These are phyloP conservation scores for Loripinus fragilis DNA, from an alignment of 2,888 invertebrate genomes.

Conservation along the genomic window DNA sequence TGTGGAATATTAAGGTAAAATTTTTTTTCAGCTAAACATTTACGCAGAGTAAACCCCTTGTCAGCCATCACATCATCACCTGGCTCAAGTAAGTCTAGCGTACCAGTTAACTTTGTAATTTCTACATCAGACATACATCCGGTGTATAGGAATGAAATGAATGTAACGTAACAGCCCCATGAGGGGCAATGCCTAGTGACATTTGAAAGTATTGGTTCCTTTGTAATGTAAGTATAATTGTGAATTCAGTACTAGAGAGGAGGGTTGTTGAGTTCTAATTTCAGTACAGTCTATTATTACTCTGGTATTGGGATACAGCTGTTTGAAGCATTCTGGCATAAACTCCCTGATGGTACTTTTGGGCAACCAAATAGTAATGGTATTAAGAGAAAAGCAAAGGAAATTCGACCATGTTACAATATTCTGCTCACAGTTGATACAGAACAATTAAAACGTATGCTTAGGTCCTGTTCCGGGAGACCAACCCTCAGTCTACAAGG, in stretches of 20 bases:
- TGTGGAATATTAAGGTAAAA: slow-evolving; percentile 26
- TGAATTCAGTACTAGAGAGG: slow-evolving; percentile 1
- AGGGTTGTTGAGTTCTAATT: neutral
- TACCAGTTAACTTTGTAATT: neutral
- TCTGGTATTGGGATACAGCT: slow-evolving; percentile 21
- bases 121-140: slow-evolving; percentile 22
- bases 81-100: no score
- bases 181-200: slow-evolving; percentile 18
- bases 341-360: slow-evolving; percentile 12
- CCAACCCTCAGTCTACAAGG: slow-evolving; percentile 32
- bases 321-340: slow-evolving; percentile 42
- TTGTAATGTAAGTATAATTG: slow-evolving; percentile 21
- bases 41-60: neutral
- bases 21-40: slow-evolving; percentile 27
- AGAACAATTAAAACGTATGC: slow-evolving; percentile 45
- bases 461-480: slow-evolving; percentile 30
- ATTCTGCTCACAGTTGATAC: slow-evolving; percentile 36
- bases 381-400: slow-evolving; percentile 34
- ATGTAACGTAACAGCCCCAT: slow-evolving; percentile 19
- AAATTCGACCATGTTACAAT: slow-evolving; percentile 46
- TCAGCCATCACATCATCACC: neutral
- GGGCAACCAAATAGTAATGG: slow-evolving; percentile 28
- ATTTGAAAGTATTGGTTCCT: slow-evolving; percentile 23
- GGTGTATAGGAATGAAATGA: slow-evolving; percentile 4
- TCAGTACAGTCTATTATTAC: slow-evolving; percentile 28